These are phyloP conservation scores for Chaetodon auriga DNA, from an alignment of 2,113 vertebrate species.

Conservation along the genomic window DNA sequence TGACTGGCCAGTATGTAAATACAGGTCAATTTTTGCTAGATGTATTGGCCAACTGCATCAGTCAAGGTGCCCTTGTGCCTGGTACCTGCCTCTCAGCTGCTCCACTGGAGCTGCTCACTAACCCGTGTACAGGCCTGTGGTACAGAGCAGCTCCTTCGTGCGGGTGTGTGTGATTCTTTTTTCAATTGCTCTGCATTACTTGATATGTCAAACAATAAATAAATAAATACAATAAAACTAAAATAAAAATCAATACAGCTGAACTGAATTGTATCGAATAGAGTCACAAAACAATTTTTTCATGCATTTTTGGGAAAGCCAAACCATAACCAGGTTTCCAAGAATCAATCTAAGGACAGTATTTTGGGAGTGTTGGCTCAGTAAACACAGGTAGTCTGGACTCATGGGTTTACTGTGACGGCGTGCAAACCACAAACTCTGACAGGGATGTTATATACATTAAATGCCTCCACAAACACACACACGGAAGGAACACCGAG, in stretches of 20 bases:
- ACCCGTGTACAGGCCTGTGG: neutral
- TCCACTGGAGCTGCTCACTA: slow-evolving; percentile 45
- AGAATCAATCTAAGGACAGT: slow-evolving; percentile 44
- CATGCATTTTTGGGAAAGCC: slow-evolving; percentile 38
- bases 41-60: slow-evolving; percentile 14
- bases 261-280: slow-evolving; percentile 41
- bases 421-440: slow-evolving; percentile 23
- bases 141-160: slow-evolving; percentile 31
- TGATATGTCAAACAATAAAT: slow-evolving; percentile 42
- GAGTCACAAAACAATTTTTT: slow-evolving; percentile 22
- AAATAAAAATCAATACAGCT: slow-evolving; percentile 40
- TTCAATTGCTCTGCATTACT: slow-evolving; percentile 29
- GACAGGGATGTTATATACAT: slow-evolving; percentile 13
- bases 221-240: too few relatives aligned
- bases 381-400: neutral
- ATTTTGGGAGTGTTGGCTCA: neutral
- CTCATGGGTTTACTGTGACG: slow-evolving; percentile 5
- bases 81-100: slow-evolving; percentile 36
- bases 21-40: neutral
- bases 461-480: slow-evolving; percentile 10
- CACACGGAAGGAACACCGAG: slow-evolving; percentile 9
- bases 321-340: neutral
- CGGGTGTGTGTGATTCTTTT: slow-evolving; percentile 37
- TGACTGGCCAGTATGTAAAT: neutral
- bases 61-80: slow-evolving; percentile 63